phyloP scores from a whole-genome alignment of 2,797 vertebrate species.

The Malurus leucopterus region DNA sequence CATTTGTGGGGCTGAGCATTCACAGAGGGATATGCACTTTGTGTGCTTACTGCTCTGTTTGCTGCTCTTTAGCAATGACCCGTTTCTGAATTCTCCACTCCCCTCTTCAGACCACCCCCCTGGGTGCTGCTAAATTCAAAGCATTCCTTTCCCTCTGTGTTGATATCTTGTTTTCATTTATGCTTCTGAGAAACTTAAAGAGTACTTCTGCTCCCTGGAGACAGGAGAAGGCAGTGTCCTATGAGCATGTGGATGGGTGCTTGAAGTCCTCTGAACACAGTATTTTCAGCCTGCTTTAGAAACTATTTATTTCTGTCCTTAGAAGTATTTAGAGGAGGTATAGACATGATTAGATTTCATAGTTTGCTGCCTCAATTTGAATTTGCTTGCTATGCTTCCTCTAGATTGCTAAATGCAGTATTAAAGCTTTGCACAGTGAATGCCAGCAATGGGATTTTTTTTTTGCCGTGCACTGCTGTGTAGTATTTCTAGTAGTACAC shows the following conservation, averaged over 20 bases:
- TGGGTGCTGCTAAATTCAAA: not conserved
- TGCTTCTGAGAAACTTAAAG: not conserved
- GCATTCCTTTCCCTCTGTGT: not conserved
- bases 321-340: not conserved
- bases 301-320: not conserved
- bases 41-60: not conserved
- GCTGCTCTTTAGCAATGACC: not conserved
- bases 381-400: not conserved
- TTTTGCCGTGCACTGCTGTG: not conserved
- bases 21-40: not conserved
- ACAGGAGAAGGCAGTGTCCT: not conserved
- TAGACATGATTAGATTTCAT: not conserved
- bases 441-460: not conserved
- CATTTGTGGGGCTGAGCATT: not conserved
- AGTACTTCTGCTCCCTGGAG: not conserved
- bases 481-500: not conserved
- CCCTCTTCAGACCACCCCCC: not conserved
- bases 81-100: not conserved
- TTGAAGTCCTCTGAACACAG: not conserved
- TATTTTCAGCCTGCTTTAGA: not conserved
- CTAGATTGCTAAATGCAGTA: not conserved
- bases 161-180: not conserved
- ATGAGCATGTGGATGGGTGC: accelerated
- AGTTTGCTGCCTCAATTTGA: not conserved
- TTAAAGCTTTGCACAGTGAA: not conserved